Conservation (phyloP, 2,888 invertebrate species). For the Caenorhabditis sp. region DNA sequence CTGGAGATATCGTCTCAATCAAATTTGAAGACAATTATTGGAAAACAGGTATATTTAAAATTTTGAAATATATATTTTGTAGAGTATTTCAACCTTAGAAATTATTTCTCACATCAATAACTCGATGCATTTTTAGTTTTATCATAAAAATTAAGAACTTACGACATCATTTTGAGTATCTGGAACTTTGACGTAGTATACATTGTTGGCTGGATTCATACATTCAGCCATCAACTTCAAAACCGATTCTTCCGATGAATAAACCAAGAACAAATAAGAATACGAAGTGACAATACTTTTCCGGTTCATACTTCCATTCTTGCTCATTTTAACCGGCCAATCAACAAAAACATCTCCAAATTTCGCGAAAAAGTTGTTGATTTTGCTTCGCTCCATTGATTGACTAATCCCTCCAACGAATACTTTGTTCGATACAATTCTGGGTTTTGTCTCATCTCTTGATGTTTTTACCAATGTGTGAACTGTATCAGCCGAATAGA, state of each 20-base stretch:
- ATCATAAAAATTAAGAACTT: too few species aligned
- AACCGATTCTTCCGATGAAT: conserved; percentile 30
- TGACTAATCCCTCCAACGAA: conserved; percentile 37
- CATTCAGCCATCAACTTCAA: conserved; percentile 21
- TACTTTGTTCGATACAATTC: conserved; percentile 36
- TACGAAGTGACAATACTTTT: conserved; percentile 12
- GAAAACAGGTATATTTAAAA: too few species aligned
- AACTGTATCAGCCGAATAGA: conserved; percentile 30
- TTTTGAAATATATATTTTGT: too few species aligned
- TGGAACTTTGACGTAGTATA: conserved; percentile 20
- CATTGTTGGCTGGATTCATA: conserved; percentile 4
- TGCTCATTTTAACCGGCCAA: conserved; percentile 32
- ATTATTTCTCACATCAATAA: too few species aligned
- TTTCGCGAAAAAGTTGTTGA: conserved; percentile 20
- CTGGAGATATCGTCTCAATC: too few species aligned
- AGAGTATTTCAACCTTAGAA: too few species aligned
- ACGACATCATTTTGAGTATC: conserved; percentile 4
- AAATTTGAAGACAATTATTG: too few species aligned
- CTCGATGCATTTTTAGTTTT: too few species aligned
- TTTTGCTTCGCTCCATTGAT: conserved; percentile 22
- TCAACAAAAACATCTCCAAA: conserved; percentile 36
- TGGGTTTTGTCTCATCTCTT: conserved; percentile 4
- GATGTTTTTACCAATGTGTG: conserved; percentile 26
- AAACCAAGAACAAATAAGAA: conserved; percentile 41
- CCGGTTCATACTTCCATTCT: conserved; percentile 2